Evolutionary conservation across 1,140 invertebrate species (phyloP).

Genomic region (Hormaphis cornu): DNA sequence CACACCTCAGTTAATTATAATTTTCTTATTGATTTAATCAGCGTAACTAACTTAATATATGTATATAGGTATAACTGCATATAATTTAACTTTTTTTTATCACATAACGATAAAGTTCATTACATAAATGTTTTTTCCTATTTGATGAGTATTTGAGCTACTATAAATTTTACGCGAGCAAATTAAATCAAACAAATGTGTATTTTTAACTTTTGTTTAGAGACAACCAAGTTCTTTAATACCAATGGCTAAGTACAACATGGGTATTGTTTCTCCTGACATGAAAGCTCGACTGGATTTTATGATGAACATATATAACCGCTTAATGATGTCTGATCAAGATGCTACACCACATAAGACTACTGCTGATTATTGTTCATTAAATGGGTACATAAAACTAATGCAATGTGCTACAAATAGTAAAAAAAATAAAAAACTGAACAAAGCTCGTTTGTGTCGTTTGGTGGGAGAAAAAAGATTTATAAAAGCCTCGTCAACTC

Average conservation of each 20-base stretch:
- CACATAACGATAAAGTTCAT: no score
- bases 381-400: conserved; percentile 19
- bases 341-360: not conserved
- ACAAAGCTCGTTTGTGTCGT: not conserved
- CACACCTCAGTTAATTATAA: no score
- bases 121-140: no score
- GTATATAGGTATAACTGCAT: no score
- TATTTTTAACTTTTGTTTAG: not conserved
- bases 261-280: conserved; percentile 10
- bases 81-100: no score
- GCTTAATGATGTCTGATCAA: conserved; percentile 18
- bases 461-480: not conserved
- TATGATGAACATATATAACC: conserved; percentile 27
- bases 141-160: no score
- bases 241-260: conserved; percentile 22
- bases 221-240: not conserved
- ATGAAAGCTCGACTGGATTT: conserved; percentile 25
- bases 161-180: no score
- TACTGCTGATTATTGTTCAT: not conserved
- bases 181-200: no score
- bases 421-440: conserved; percentile 14
- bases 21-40: no score
- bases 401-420: conserved; percentile 29
- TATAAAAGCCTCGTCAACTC: not conserved
- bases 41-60: no score